Evolutionary conservation across 2,113 vertebrate species (phyloP).

Genomic region (Sus scrofa): DNA sequence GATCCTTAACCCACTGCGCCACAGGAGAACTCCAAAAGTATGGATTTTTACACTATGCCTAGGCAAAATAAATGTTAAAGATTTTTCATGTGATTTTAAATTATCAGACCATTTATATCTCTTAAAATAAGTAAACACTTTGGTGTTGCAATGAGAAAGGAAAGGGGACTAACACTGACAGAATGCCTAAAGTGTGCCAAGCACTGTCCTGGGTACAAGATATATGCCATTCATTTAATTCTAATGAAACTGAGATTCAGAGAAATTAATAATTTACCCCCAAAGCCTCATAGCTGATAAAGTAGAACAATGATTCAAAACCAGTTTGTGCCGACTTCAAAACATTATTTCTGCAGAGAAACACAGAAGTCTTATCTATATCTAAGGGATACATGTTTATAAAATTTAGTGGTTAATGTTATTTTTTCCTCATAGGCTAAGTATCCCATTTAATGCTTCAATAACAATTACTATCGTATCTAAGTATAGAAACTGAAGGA

Average conservation of each 20-base stretch:
- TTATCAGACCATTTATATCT: neutral
- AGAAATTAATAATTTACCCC: neutral
- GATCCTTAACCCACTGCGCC: no score
- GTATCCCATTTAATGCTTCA: neutral
- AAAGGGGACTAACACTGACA: neutral
- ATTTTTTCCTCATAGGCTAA: neutral
- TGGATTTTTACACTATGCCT: neutral
- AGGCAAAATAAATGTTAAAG: neutral
- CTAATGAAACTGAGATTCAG: neutral
- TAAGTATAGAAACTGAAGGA: neutral
- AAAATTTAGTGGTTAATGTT: neutral
- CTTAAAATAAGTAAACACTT: constrained; percentile 7
- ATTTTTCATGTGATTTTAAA: neutral
- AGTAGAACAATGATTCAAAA: neutral
- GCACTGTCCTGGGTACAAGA: neutral
- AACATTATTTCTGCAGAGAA: constrained; percentile 26
- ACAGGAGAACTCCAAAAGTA: neutral
- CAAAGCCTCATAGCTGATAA: neutral
- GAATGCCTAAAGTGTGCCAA: neutral
- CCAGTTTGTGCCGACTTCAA: constrained; percentile 26
- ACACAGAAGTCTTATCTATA: neutral
- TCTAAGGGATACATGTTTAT: neutral
- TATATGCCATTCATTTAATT: neutral
- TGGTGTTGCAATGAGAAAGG: neutral
- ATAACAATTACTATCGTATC: neutral